Base-by-base conservation (phyloP, 2,888 invertebrate species). In the Cremastobaeus sp. region DNA sequence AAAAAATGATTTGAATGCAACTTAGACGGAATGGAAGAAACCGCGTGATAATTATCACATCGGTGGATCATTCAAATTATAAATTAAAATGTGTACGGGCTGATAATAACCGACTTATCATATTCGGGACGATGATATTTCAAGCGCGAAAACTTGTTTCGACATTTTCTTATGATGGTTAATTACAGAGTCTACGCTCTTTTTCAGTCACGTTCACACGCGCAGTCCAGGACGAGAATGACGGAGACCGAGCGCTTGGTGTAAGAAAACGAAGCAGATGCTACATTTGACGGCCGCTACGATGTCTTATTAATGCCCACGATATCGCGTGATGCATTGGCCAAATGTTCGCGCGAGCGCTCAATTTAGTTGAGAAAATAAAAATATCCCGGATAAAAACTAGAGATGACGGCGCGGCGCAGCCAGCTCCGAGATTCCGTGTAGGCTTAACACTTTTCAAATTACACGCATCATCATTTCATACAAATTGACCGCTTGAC, bases 91-190 rank as follows among this genome's bases (percentile, higher is more conserved):
- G 50, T 62, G 35, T 48, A 20, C 43, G 21, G 39, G 14, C 30
- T 30, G 50, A 50, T 66, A 66, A 73, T 73, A 55, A 73, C 37
- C 62, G 37, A 62, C 43, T 62, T 59, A 54, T 65, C 57, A 54
- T 47, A 52, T 60, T 59, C 43, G 14, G 21, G 9, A 48, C 25
- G 70, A 66, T 62, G 70, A 66, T 74, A 62, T 55, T 71, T 62
- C 28, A 66, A 43, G 65, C 41, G 74, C 76, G 71, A 69, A 74
- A 65, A 60, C 60, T 60, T 37, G 48, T 66, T 74, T 71, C 43
- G 62, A 60, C 65, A 50, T 72, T 74, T 76, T 76, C 71, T 72
- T 74, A 69, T 76, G 72, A 76, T 32, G 41, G 37, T 25, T 76
- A 74, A 74, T 76, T 76, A 74, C 62, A 73, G 59, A 37, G 47